Evolutionary conservation across 2,113 vertebrate species (phyloP), one percentile per base, ranked within the genome.

Genomic region (Thomomys bottae): DNA sequence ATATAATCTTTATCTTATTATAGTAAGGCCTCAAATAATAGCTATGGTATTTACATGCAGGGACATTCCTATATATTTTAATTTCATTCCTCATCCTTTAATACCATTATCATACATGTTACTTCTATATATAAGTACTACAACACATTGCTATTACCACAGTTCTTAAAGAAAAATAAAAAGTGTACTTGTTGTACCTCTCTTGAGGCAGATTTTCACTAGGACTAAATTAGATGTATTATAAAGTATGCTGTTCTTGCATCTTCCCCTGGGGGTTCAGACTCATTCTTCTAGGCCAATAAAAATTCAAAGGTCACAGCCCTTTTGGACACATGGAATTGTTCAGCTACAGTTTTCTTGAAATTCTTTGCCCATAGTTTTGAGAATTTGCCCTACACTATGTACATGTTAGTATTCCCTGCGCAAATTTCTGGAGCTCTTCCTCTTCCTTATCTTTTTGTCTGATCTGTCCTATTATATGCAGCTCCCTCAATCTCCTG

Each of bases 341-440:
- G n/a, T 73, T 87, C 32, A 88, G 45, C 40, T 78, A 64, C 30
- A 77, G n/a, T n/a, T 49, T 24, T 23, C 6, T 75, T 59, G 38
- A 79, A 83, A 78, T 84, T 73, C 38, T 94, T 93, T 84, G 38
- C 34, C 32, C 23, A 34, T 89, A 26, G 8, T 91, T 80, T 15
- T 83, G 59, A 45, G 54, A 30, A 61, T 94, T 76, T 38, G 6
- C 21, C 30, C 32, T 85, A n/a, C 1, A 57, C 12, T 3, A 15
- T 70, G 21, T 73, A 24, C 9, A 77, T 57, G 36, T 95, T 91
- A 75, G 42, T 89, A 67, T 92, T 84, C 34, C 36, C 71, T 83
- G 0, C 88, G n/a, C 24, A 91, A 4, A 89, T 92, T 89, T 81
- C 61, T 83, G 17, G 75, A 84, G 68, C 14, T 86, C 80, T 70